phyloP scores from a whole-genome alignment of 1,140 invertebrate species.

The Halesus radiatus region DNA sequence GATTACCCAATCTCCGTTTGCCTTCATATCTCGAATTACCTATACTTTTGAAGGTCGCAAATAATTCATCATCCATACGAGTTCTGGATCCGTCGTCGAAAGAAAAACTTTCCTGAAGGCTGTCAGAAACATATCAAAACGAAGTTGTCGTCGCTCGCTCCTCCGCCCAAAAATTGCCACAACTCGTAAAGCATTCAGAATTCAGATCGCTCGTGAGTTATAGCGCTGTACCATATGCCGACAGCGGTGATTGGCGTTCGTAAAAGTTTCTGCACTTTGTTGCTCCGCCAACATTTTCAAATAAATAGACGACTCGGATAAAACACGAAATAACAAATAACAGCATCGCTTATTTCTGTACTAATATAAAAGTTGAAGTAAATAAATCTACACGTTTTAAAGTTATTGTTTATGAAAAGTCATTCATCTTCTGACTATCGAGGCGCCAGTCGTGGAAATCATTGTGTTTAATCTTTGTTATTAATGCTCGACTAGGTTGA shows the following conservation, averaged over 20 bases:
- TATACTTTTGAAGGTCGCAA: background rate
- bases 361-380: background rate
- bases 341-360: background rate
- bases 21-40: too few relatives aligned
- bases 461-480: too few relatives aligned
- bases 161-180: conserved; percentile 11
- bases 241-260: conserved; percentile 31
- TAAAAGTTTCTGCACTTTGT: conserved; percentile 28
- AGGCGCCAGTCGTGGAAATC: too few relatives aligned
- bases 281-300: conserved; percentile 16
- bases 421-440: too few relatives aligned
- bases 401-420: too few relatives aligned
- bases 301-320: background rate
- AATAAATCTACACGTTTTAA: background rate
- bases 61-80: background rate
- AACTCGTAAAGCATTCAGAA: conserved; percentile 7
- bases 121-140: conserved; percentile 6
- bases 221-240: background rate
- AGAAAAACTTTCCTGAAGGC: background rate
- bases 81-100: too few relatives aligned
- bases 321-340: conserved; percentile 8
- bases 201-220: conserved; percentile 4
- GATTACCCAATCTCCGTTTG: too few relatives aligned
- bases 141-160: background rate
- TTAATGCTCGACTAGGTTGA: too few relatives aligned